These are phyloP conservation scores for Myocastor coypus DNA, from an alignment of 2,113 vertebrate species.

Conservation along the genomic window DNA sequence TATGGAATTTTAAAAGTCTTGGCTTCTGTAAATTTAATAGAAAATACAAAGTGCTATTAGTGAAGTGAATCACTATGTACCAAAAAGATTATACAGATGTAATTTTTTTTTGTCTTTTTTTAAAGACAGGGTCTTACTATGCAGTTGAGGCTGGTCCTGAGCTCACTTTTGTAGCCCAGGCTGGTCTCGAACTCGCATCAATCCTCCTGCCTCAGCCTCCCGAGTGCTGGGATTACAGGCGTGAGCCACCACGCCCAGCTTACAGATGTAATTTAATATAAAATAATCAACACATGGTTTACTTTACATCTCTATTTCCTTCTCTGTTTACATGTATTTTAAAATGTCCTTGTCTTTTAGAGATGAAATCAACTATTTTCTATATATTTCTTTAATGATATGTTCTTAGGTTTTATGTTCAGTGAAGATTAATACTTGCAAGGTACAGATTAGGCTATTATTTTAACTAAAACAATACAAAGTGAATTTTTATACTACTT, in stretches of 20 bases:
- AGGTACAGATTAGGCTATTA: neutral
- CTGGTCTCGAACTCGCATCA: too few species aligned
- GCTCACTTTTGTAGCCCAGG: too few species aligned
- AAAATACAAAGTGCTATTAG: neutral
- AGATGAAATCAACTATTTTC: neutral
- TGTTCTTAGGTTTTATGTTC: neutral
- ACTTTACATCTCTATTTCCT: conserved; percentile 13
- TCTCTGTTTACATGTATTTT: neutral
- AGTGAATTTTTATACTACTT: neutral
- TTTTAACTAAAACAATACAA: conserved; percentile 33
- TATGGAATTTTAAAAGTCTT: neutral
- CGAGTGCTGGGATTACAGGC: too few species aligned
- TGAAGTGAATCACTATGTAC: neutral
- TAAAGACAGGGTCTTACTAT: too few species aligned
- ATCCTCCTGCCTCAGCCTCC: too few species aligned
- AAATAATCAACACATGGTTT: neutral
- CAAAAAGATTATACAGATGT: neutral
- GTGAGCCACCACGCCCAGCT: too few species aligned
- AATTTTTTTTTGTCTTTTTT: too few species aligned
- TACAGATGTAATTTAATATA: conserved; percentile 25
- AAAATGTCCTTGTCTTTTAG: neutral
- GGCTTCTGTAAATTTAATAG: neutral
- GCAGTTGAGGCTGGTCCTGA: too few species aligned
- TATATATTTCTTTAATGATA: neutral
- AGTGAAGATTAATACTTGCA: neutral